Percentiles rank a stretch among this genome's conserved stretches.
phyloP scores from a whole-genome alignment of 2,888 invertebrate species.

The Apamea anceps region DNA sequence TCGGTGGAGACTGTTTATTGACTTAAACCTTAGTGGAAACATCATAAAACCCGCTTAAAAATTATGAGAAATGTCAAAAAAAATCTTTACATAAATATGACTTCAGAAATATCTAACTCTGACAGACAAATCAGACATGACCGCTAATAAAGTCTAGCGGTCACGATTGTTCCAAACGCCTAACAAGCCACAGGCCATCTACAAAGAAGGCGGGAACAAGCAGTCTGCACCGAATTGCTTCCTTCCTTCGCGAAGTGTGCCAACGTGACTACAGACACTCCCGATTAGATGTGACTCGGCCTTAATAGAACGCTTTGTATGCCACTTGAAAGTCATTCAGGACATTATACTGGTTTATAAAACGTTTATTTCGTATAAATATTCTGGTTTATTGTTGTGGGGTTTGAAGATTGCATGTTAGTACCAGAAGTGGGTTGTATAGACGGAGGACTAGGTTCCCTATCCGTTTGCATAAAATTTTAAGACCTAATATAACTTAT shows the following conservation, averaged over 20 bases:
- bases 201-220: constrained; percentile 64
- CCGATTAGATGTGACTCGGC: constrained; percentile 39
- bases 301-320: constrained; percentile 54
- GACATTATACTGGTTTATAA: constrained; percentile 33
- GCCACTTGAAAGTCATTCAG: constrained; percentile 31
- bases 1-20: neutral
- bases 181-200: constrained; percentile 48
- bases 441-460: neutral
- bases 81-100: neutral
- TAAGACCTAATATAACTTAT: too few species aligned
- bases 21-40: neutral
- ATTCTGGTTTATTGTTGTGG: constrained; percentile 26
- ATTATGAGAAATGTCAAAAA: neutral
- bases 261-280: constrained; percentile 66
- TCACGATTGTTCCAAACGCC: constrained; percentile 42
- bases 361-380: constrained; percentile 48
- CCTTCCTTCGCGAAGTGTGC: constrained; percentile 66
- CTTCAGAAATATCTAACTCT: neutral
- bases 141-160: constrained; percentile 22
- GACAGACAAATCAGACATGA: constrained; percentile 6
- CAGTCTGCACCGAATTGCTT: constrained; percentile 68
- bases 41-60: neutral
- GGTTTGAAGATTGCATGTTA: constrained; percentile 10
- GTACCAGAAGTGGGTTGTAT: too few species aligned
- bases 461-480: too few species aligned